phyloP scores from a whole-genome alignment of 2,113 vertebrate species.

The Uropsilus gracilis region DNA sequence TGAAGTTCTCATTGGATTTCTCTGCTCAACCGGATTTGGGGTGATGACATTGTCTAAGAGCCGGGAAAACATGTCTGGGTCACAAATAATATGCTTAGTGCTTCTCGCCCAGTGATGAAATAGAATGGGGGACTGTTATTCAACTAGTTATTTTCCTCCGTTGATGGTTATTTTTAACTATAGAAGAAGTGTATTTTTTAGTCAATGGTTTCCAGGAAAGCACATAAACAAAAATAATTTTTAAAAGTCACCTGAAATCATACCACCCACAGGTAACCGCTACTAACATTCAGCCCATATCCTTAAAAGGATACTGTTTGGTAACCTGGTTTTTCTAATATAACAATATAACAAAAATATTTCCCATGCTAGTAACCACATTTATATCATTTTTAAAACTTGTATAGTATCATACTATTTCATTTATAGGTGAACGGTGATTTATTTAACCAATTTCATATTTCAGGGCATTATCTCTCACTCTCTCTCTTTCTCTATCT shows the following conservation, averaged over 20 bases:
- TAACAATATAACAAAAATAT: slow-evolving; percentile 61
- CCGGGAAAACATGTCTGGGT: neutral
- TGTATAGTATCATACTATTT: slow-evolving; percentile 38
- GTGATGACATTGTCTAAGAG: neutral
- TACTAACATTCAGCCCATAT: slow-evolving; percentile 66
- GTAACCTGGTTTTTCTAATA: slow-evolving; percentile 66
- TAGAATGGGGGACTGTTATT: neutral
- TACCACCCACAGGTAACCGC: slow-evolving; percentile 70
- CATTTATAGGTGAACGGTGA: slow-evolving; percentile 41
- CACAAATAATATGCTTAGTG: neutral
- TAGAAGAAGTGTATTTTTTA: slow-evolving; percentile 52
- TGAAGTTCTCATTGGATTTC: neutral
- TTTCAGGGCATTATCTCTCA: neutral
- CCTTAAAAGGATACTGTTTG: slow-evolving; percentile 72
- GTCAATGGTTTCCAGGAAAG: slow-evolving; percentile 47
- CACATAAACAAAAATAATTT: slow-evolving; percentile 73
- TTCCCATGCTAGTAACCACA: slow-evolving; percentile 28
- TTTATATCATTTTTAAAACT: slow-evolving; percentile 55
- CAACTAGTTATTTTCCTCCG: neutral
- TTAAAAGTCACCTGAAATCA: slow-evolving; percentile 77
- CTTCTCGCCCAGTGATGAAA: neutral
- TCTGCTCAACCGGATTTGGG: neutral
- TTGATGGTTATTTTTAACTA: slow-evolving; percentile 56
- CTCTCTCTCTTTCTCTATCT: neutral
- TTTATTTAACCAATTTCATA: slow-evolving; percentile 61